These are phyloP conservation scores for Parnassius orleans DNA, from an alignment of 2,888 invertebrate genomes.

Conservation along the genomic window DNA sequence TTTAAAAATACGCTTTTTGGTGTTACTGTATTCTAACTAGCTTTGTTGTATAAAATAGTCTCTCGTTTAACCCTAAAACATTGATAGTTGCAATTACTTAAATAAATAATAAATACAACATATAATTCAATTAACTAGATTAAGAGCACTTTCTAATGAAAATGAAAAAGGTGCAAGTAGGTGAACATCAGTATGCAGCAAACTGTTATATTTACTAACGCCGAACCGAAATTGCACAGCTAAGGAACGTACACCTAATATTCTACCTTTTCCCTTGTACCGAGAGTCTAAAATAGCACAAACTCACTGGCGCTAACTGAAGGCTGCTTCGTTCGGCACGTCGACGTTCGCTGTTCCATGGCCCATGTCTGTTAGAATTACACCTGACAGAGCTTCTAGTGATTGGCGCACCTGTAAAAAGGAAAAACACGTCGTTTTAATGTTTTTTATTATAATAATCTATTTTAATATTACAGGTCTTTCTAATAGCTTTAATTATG, in stretches of 20 bases:
- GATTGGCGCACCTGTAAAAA: slow-evolving; percentile 87
- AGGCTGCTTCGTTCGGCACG: slow-evolving; percentile 62
- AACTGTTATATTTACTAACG: not conserved
- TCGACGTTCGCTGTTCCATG: slow-evolving; percentile 65
- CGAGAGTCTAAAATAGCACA: too few relatives aligned
- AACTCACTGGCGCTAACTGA: slow-evolving; percentile 61
- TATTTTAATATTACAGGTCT: too few relatives aligned
- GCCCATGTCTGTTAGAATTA: slow-evolving; percentile 75
- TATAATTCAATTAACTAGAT: not conserved
- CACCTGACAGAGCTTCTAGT: slow-evolving; percentile 88
- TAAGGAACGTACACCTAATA: slow-evolving; percentile 2
- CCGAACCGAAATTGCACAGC: not conserved
- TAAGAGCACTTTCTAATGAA: not conserved
- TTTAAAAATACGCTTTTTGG: not conserved
- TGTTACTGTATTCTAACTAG: too few relatives aligned
- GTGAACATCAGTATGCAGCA: not conserved
- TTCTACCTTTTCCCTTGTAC: not conserved
- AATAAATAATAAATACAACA: slow-evolving; percentile 1
- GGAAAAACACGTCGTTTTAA: slow-evolving; percentile 2
- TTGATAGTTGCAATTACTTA: not conserved
- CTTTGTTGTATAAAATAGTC: too few relatives aligned
- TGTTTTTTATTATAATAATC: too few relatives aligned
- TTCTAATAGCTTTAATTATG: too few relatives aligned
- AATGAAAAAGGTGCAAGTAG: not conserved
- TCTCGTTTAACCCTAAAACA: too few relatives aligned